phyloP scores from a whole-genome alignment of 2,888 invertebrate species.

The Ramazzottius varieornatus region DNA sequence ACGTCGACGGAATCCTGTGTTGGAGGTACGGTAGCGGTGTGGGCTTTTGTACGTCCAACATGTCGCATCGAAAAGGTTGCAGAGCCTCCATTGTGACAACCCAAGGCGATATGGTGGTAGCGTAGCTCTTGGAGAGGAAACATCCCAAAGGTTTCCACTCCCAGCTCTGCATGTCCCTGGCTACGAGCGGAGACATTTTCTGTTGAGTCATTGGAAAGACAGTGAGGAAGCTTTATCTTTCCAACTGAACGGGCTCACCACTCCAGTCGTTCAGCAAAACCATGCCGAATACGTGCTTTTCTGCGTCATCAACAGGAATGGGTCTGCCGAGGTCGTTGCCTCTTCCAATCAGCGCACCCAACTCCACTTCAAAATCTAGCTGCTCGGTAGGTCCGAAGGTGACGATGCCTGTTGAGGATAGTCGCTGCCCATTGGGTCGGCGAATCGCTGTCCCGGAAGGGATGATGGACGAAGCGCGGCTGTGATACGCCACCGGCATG shows the following conservation, averaged over 20 bases:
- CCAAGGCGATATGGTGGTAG: background rate
- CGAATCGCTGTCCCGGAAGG: background rate
- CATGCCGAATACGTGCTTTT: background rate
- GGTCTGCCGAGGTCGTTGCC: background rate
- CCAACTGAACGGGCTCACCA: background rate
- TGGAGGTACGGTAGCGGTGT: background rate
- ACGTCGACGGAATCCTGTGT: background rate
- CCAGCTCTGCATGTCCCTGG: background rate
- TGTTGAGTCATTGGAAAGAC: background rate
- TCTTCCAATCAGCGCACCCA: background rate
- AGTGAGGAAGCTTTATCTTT: background rate
- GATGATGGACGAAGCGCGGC: background rate
- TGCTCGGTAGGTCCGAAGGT: background rate
- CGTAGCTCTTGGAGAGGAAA: background rate
- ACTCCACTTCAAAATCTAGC: background rate
- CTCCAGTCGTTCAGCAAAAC: background rate
- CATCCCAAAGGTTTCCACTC: background rate
- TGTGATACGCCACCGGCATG: background rate
- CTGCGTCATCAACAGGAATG: background rate
- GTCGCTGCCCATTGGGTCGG: background rate
- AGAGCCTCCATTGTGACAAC: background rate
- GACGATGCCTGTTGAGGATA: background rate
- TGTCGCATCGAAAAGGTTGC: background rate
- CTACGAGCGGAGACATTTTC: background rate
- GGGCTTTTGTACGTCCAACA: background rate